A percentile compares a stretch with the other conserved stretches of the same genome.
Conservation (phyloP, 2,113 vertebrate species). For the Origma solitaria region DNA sequence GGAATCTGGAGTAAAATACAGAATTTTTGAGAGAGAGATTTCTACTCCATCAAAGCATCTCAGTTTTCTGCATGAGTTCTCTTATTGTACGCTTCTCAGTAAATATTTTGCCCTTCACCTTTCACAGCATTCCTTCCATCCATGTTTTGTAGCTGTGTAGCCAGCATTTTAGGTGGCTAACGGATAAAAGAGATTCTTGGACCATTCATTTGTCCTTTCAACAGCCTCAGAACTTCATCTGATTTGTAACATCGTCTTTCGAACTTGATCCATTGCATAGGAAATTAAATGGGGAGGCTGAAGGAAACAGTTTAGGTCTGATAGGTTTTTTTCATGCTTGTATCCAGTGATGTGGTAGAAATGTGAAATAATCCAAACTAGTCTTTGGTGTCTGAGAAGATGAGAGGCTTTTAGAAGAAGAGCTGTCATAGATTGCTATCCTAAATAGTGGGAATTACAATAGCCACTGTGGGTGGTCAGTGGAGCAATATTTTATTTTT, state of each 20-base stretch:
- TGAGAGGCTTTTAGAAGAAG: not conserved
- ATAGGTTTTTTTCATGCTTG: not conserved
- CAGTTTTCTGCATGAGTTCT: not conserved
- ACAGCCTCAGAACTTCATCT: not conserved
- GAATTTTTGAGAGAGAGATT: not conserved
- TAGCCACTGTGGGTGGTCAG: conserved; percentile 3
- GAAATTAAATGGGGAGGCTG: not conserved
- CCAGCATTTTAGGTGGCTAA: not conserved
- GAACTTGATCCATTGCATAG: not conserved
- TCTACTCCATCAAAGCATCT: not conserved
- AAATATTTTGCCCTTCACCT: not conserved
- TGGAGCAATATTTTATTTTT: not conserved
- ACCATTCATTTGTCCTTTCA: not conserved
- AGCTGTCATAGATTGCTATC: not conserved
- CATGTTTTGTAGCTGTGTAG: not conserved
- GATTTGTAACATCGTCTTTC: not conserved
- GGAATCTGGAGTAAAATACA: not conserved
- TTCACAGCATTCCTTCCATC: not conserved
- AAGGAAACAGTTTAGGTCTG: not conserved
- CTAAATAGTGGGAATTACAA: not conserved
- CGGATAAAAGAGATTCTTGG: not conserved
- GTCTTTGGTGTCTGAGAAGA: not conserved
- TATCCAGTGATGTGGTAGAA: not conserved
- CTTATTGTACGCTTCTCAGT: not conserved
- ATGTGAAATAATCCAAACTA: not conserved